A percentile compares a stretch with the other conserved stretches of the same genome.
These are phyloP conservation scores for Pomacea maculata DNA, from an alignment of 1,140 invertebrate species.

Conservation along the genomic window DNA sequence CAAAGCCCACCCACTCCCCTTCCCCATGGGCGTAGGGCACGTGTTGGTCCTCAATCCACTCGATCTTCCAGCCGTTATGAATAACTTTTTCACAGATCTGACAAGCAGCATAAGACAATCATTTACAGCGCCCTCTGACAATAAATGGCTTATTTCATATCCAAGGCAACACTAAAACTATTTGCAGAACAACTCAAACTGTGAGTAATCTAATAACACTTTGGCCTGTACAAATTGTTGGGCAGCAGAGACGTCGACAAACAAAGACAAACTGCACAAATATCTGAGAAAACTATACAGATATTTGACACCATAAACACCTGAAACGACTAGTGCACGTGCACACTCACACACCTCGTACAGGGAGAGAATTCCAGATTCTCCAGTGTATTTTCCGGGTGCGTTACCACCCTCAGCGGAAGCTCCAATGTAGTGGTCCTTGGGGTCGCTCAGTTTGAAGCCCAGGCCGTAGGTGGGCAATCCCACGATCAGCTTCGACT, in stretches of 20 bases:
- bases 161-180: background rate
- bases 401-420: conserved; percentile 76
- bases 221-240: background rate
- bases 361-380: conserved; percentile 91
- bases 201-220: background rate
- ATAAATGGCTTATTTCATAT: background rate
- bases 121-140: background rate
- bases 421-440: conserved; percentile 87
- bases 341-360: conserved; percentile 74
- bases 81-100: conserved; percentile 54
- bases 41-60: conserved; percentile 74
- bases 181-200: background rate
- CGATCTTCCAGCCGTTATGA: conserved; percentile 42
- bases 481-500: conserved; percentile 83
- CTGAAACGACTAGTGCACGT: too few relatives aligned
- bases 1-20: conserved; percentile 90
- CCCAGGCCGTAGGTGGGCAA: conserved; percentile 90
- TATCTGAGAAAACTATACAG: too few relatives aligned
- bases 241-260: too few relatives aligned
- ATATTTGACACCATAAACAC: too few relatives aligned
- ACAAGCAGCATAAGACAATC: conserved; percentile 5
- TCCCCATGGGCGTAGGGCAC: conserved; percentile 80
- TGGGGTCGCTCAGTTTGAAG: conserved; percentile 77
- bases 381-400: conserved; percentile 84
- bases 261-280: too few relatives aligned